These are phyloP conservation scores for Hypocryptadius cinnamomeus DNA, from an alignment of 2,113 vertebrate species.

Conservation along the genomic window DNA sequence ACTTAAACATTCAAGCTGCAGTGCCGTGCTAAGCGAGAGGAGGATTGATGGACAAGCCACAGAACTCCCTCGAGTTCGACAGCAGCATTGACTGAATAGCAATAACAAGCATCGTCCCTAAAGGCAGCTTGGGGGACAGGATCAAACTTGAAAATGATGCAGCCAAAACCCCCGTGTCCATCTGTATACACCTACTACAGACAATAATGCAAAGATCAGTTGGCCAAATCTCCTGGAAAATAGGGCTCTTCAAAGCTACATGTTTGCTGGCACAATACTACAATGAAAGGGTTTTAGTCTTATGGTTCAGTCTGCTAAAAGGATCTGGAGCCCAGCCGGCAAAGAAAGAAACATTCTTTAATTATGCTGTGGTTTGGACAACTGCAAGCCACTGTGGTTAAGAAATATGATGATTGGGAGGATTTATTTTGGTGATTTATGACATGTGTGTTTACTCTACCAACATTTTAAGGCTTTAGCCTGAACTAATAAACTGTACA, in stretches of 20 bases:
- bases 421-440: slow-evolving; percentile 54
- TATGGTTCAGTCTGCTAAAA: background rate
- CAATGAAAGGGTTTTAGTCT: background rate
- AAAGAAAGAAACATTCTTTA: slow-evolving; percentile 28
- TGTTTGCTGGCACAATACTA: background rate
- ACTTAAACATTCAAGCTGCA: background rate
- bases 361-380: slow-evolving; percentile 56
- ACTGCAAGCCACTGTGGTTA: slow-evolving; percentile 42
- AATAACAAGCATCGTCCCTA: background rate
- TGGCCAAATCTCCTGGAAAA: background rate
- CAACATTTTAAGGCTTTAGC: background rate
- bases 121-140: background rate
- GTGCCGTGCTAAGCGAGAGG: background rate
- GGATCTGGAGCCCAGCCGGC: background rate
- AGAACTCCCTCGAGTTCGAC: background rate
- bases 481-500: background rate
- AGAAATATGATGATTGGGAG: slow-evolving; percentile 46
- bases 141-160: background rate
- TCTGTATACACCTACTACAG: background rate
- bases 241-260: background rate
- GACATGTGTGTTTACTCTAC: background rate
- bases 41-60: slow-evolving; percentile 13
- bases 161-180: background rate
- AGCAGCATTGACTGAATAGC: background rate
- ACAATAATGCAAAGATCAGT: background rate